Evolutionary conservation across 2,113 vertebrate species (phyloP).

Genomic region (Sceloporus tristichus): DNA sequence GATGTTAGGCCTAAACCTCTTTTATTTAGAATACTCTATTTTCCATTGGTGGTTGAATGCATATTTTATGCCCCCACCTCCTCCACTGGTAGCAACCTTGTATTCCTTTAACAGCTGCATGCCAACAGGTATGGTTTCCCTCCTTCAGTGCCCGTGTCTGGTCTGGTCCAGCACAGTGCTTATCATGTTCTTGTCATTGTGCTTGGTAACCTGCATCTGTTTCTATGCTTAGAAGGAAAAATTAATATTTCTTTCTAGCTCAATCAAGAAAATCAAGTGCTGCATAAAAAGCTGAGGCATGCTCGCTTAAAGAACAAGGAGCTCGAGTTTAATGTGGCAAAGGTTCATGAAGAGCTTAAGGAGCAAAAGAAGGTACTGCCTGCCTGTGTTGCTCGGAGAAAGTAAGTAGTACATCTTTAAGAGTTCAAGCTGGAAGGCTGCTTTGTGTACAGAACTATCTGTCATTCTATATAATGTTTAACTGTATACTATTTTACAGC

Average conservation of each 20-base stretch:
- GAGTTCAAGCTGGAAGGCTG: fast-evolving
- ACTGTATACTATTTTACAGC: neutral
- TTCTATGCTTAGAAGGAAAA: neutral
- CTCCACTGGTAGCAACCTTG: too few species aligned
- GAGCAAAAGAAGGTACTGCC: constrained; percentile 39
- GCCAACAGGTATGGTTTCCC: too few species aligned
- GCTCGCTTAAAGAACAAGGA: constrained; percentile 68
- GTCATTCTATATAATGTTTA: neutral
- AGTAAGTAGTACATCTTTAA: constrained; percentile 63
- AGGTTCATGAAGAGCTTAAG: constrained; percentile 53
- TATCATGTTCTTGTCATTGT: neutral
- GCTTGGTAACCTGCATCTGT: neutral
- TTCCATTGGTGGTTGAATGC: neutral
- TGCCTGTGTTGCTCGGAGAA: constrained; percentile 58
- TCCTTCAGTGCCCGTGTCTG: too few species aligned
- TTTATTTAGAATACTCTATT: too few species aligned
- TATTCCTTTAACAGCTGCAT: too few species aligned
- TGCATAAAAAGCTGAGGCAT: constrained; percentile 72
- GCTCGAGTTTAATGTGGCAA: constrained; percentile 61
- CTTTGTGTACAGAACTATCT: neutral
- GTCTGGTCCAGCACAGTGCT: neutral
- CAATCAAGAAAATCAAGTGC: constrained; percentile 71
- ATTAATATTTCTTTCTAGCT: constrained; percentile 61
- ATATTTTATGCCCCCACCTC: neutral
- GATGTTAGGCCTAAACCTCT: too few species aligned